Conservation (phyloP, 2,888 invertebrate genomes). For the Drosophila bunnanda region DNA sequence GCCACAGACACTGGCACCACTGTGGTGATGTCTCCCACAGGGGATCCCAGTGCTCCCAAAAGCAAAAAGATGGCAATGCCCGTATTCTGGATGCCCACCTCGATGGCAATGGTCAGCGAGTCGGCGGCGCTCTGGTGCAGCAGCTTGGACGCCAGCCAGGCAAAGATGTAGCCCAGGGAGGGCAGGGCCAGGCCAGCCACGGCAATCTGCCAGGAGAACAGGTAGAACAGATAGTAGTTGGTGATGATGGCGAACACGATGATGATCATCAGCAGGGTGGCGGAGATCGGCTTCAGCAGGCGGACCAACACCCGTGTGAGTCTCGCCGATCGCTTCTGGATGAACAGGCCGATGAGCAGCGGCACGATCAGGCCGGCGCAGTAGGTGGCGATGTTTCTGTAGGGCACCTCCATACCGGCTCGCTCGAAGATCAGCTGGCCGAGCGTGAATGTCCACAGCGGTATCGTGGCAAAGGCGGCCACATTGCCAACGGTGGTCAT, state of each 20-base stretch:
- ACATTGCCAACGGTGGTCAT: conserved; percentile 97
- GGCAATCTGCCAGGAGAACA: conserved; percentile 94
- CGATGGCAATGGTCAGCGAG: conserved; percentile 94
- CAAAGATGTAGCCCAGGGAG: conserved; percentile 91
- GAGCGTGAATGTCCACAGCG: conserved; percentile 95
- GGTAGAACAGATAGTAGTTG: conserved; percentile 94
- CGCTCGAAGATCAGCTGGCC: conserved; percentile 91
- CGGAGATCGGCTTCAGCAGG: conserved; percentile 93
- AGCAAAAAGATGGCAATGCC: conserved; percentile 95
- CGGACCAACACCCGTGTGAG: conserved; percentile 90
- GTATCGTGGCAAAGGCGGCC: conserved; percentile 96
- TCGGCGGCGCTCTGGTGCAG: conserved; percentile 88
- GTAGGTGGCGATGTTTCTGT: conserved; percentile 90
- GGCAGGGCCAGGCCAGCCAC: conserved; percentile 92
- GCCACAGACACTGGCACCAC: conserved; percentile 96
- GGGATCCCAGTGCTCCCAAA: conserved; percentile 91
- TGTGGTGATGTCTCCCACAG: conserved; percentile 94
- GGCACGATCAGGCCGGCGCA: conserved; percentile 92
- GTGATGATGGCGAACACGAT: conserved; percentile 94
- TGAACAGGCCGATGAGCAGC: conserved; percentile 87
- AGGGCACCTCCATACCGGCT: conserved; percentile 91
- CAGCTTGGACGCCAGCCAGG: conserved; percentile 87
- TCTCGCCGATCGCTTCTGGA: conserved; percentile 89
- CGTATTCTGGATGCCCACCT: conserved; percentile 97
- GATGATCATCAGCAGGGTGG: conserved; percentile 92